Evolutionary conservation across 23 tunicate genomes (phyloP).

Genomic region (Styela clava): DNA sequence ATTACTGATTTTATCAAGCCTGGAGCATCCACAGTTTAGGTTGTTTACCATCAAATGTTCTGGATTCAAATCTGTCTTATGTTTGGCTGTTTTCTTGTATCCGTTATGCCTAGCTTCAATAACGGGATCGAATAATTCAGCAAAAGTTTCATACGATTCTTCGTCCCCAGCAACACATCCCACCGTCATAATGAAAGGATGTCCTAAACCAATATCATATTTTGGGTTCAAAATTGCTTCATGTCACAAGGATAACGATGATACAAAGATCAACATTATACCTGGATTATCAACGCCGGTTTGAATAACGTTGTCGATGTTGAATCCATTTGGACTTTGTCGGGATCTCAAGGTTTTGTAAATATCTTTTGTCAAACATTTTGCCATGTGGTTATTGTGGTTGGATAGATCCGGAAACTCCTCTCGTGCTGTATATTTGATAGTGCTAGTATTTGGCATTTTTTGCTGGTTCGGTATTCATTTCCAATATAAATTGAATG

Average conservation of each 20-base stretch:
- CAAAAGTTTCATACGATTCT: conserved; percentile 81
- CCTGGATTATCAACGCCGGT: conserved; percentile 44
- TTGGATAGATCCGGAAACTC: conserved; percentile 81
- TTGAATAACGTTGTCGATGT: conserved; percentile 40
- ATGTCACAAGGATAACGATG: neutral
- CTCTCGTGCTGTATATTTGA: conserved; percentile 75
- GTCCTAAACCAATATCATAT: conserved; percentile 44
- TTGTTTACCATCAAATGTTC: conserved; percentile 36
- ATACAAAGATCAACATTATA: neutral
- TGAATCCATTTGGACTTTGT: conserved; percentile 77
- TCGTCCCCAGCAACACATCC: conserved; percentile 99
- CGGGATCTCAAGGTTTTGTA: conserved; percentile 41
- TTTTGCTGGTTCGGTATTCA: no score
- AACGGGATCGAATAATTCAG: conserved; percentile 90
- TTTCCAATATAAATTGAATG: no score
- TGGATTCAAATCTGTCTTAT: conserved; percentile 87
- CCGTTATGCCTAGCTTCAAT: conserved; percentile 93
- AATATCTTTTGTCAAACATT: conserved; percentile 53
- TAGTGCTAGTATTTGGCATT: conserved; percentile 53
- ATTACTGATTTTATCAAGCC: neutral
- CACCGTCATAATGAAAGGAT: conserved; percentile 99
- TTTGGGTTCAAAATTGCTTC: neutral
- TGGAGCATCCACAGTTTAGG: neutral
- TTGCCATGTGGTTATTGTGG: conserved; percentile 83
- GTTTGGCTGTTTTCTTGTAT: conserved; percentile 77